Evolutionary conservation across 2,797 vertebrate species (phyloP), one percentile per base, ranked within the genome.

Genomic region (Tauraco hartlaubi): DNA sequence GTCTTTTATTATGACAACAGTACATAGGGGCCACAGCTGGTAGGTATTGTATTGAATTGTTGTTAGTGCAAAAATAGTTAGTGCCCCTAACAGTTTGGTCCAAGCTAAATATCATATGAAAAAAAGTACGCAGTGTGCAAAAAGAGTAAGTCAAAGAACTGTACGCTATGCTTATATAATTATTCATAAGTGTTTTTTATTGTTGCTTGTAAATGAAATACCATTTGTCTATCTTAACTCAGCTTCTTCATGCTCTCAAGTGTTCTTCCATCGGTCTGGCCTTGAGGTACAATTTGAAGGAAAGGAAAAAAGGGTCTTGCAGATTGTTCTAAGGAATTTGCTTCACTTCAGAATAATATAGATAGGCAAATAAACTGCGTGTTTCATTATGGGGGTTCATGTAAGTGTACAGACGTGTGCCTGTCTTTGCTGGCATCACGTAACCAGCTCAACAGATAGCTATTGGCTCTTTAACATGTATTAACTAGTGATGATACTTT

Each of bases 351-450:
- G 44, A 78, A 31, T 43, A 37, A 9, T 46, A 55, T 17, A 52
- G 18, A n/a, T 9, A 62, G 43, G 28, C 26, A 73, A 72, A 64
- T n/a, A 78, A 63, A 39, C 20, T 18, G 12, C 8, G 18, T 33
- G 14, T 22, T 69, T 82, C 21, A 2, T 66, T 76, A 28, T 33
- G 18, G 37, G 12, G 26, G 6, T 15, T 21, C 26, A 12, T 28
- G 26, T 39, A 28, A 5, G 3, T 25, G 5, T 21, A 6, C 5
- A 9, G 31, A 28, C 33, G 8, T 0, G 0, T 67, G 39, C 12
- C 19, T 56, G 37, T 33, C 66, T 35, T 48, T 67, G 35, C 44
- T 48, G 21, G 16, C 33, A 55, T 64, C 7, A 26, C 12, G 37
- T 62, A 80, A 80, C 12, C 37, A 62, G 11, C 28, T 61, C 58